Evolutionary conservation across 64 coral and sea anemone genomes (phyloP).

Genomic region (Montipora sp.): DNA sequence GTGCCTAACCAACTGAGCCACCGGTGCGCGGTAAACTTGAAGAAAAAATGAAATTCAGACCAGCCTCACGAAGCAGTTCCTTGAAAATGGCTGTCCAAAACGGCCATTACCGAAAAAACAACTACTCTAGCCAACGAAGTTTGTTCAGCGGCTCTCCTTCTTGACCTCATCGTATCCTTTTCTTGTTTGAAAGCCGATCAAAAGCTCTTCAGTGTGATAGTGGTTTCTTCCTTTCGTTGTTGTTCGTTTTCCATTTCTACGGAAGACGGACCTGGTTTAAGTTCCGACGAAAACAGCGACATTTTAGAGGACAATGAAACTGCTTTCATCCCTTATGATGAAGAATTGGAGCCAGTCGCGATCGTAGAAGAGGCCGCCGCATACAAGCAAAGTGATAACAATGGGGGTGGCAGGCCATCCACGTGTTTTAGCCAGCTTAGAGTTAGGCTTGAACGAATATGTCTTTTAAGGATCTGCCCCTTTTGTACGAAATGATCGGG

Average conservation of each 20-base stretch:
- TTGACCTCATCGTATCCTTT: background rate
- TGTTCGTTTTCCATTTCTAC: background rate
- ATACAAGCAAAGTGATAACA: background rate
- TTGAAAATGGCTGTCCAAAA: background rate
- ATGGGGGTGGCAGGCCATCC: too few species aligned
- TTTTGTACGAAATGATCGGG: too few species aligned
- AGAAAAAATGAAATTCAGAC: slow-evolving; percentile 2
- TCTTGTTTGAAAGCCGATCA: background rate
- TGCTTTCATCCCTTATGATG: slow-evolving; percentile 26
- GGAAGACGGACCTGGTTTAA: background rate
- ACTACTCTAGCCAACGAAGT: background rate
- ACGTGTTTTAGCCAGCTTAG: too few species aligned
- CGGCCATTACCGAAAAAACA: background rate
- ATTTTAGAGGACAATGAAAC: background rate
- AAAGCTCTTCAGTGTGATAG: background rate
- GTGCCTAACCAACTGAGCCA: too few species aligned
- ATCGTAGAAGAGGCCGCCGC: slow-evolving; percentile 13
- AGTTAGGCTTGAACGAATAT: too few species aligned
- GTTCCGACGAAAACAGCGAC: background rate
- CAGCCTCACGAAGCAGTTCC: background rate
- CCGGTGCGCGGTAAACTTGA: too few species aligned
- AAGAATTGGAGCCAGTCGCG: slow-evolving; percentile 27
- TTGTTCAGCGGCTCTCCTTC: background rate
- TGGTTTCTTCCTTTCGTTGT: background rate
- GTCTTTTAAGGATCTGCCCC: too few species aligned